These are phyloP conservation scores for Spisula solida DNA, from an alignment of 2,888 invertebrate genomes.

Conservation along the genomic window DNA sequence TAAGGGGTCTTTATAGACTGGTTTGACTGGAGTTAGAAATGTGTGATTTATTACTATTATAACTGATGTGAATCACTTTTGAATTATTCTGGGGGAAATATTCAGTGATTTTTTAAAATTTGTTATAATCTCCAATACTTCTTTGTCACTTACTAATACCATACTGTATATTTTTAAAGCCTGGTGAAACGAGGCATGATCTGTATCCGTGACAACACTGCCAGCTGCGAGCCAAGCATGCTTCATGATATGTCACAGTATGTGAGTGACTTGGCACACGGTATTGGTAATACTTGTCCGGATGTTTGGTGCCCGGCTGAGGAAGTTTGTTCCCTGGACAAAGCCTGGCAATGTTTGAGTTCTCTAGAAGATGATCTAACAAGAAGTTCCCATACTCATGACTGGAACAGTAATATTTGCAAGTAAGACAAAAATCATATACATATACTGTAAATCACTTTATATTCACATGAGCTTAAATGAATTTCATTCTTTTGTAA, in stretches of 20 bases:
- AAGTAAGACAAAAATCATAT: slow-evolving; percentile 42
- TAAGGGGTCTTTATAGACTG: no score
- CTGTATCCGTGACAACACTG: slow-evolving; percentile 59
- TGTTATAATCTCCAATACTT: no score
- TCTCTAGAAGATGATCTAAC: slow-evolving; percentile 28
- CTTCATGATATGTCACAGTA: slow-evolving; percentile 21
- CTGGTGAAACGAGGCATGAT: slow-evolving; percentile 54
- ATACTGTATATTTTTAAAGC: slow-evolving; percentile 41
- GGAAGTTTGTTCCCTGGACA: slow-evolving; percentile 49
- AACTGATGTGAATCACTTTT: no score
- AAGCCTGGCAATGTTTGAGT: slow-evolving; percentile 48
- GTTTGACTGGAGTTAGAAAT: no score
- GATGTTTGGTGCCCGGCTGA: slow-evolving; percentile 59
- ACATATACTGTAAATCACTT: no score
- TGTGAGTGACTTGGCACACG: slow-evolving; percentile 47
- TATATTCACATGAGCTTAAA: no score
- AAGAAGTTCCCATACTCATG: neutral
- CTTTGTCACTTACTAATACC: no score
- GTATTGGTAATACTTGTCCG: slow-evolving; percentile 46
- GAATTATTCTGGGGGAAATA: no score
- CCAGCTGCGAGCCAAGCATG: slow-evolving; percentile 44
- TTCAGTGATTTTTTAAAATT: no score
- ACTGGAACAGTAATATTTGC: slow-evolving; percentile 47
- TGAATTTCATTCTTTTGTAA: no score
- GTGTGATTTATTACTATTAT: no score